phyloP scores from a whole-genome alignment of 2,797 vertebrate species.

The Galagoides demidoff region DNA sequence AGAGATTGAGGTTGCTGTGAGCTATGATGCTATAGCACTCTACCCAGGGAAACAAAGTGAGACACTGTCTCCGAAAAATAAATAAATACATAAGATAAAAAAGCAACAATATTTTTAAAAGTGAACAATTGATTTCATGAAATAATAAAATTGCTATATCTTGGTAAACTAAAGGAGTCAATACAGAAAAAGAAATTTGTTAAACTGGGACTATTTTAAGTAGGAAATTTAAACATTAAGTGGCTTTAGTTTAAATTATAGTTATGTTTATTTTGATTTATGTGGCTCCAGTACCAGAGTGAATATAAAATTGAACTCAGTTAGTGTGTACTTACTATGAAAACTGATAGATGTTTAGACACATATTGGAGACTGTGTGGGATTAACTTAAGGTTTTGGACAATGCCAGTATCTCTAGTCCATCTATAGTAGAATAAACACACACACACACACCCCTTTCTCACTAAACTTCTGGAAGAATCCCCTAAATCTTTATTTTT shows the following conservation, averaged over 20 bases:
- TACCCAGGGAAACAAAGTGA: no score
- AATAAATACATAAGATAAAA: not conserved
- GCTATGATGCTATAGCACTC: no score
- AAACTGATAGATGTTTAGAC: not conserved
- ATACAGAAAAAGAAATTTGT: not conserved
- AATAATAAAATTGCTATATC: not conserved
- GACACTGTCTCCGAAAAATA: no score
- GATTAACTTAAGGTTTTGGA: not conserved
- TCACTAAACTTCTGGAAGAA: not conserved
- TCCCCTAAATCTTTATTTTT: not conserved
- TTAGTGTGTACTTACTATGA: not conserved
- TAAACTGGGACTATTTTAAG: not conserved
- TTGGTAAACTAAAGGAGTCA: not conserved
- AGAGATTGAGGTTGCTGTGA: no score
- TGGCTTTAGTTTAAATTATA: not conserved
- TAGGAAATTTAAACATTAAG: constrained; percentile 45
- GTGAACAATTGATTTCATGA: not conserved
- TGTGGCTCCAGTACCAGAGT: not conserved
- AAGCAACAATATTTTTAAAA: not conserved
- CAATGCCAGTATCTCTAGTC: not conserved
- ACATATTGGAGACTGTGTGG: not conserved
- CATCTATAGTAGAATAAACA: no score
- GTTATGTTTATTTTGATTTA: not conserved
- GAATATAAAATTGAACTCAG: constrained; percentile 20
- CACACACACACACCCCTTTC: not conserved